phyloP scores from a whole-genome alignment of 2,113 vertebrate species.

The Oxyruncus cristatus region DNA sequence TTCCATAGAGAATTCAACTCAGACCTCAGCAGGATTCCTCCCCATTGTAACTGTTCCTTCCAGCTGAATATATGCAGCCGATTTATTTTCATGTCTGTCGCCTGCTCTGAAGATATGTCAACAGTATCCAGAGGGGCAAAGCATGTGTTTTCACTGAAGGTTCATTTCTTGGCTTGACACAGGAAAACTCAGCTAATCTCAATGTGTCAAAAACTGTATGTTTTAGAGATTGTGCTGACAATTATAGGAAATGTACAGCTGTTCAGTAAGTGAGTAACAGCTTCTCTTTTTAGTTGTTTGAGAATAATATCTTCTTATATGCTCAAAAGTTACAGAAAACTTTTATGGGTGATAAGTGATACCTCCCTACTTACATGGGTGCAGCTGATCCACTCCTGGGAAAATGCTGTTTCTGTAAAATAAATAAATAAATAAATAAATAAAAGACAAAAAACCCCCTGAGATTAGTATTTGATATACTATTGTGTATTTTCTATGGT shows the following conservation, averaged over 20 bases:
- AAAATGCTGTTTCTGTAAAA: not conserved
- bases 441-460: not conserved
- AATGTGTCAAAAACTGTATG: not conserved
- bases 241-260: not conserved
- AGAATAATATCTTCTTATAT: not conserved
- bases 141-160: accelerated
- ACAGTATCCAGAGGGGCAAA: not conserved
- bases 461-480: not conserved
- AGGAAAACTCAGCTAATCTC: not conserved
- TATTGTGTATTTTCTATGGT: not conserved
- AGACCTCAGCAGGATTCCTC: not conserved
- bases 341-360: not conserved
- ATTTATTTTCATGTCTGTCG: not conserved
- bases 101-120: not conserved
- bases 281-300: not conserved
- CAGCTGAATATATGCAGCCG: not conserved
- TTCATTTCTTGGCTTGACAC: not conserved
- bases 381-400: not conserved
- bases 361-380: not conserved
- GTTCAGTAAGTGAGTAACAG: not conserved
- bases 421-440: not conserved
- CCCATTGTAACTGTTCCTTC: not conserved
- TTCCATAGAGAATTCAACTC: not conserved
- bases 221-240: not conserved
- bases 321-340: not conserved